Evolutionary conservation across 2,113 vertebrate genomes (phyloP), one percentile per base, ranked within the genome.

Genomic region (Stegastes partitus): DNA sequence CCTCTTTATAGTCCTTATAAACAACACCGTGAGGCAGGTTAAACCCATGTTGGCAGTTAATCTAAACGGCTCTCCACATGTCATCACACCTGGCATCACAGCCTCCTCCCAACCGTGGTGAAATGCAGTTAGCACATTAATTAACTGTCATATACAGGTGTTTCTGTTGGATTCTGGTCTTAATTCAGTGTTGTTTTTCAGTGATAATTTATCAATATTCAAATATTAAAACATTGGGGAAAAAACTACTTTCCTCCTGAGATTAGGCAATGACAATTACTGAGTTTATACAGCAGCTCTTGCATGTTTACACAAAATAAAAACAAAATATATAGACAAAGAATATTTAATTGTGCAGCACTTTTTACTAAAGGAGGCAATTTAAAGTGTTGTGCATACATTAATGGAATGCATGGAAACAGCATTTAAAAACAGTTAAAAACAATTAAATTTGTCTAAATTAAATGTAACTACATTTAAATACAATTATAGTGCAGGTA

Each of bases 1-100:
- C 12, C 6, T 63, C 11, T 74, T 82, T 71, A 73, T 77, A 26
- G 26, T 64, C 26, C 12, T 31, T 70, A 44, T 77, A 71, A 78
- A 69, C 45, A 75, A 49, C 21, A 54, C 18, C 49, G 45, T 54
- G 64, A 59, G 6, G 26, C 64, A 73, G 18, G 34, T 76, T 75
- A 37, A 65, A 55, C 34, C 26, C 19, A 2, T 47, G 54, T 65
- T 71, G 44, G 42, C 58, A 22, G 65, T 71, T 83, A 69, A 63
- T 79, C 59, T 67, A 47, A 51, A 26, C 63, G 31, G 25, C 22
- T 74, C 71, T 58, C 31, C 0, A 44, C 64, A 56, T 4, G 53
- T 59, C 50, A 68, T 68, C 49, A 76, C 74, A 77, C 51, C 45
- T 80, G 72, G 47, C 49, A 5, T 61, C 26, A 42, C 34, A 45